phyloP scores from a whole-genome alignment of 1,140 invertebrate species.

The Drosophila funebris region DNA sequence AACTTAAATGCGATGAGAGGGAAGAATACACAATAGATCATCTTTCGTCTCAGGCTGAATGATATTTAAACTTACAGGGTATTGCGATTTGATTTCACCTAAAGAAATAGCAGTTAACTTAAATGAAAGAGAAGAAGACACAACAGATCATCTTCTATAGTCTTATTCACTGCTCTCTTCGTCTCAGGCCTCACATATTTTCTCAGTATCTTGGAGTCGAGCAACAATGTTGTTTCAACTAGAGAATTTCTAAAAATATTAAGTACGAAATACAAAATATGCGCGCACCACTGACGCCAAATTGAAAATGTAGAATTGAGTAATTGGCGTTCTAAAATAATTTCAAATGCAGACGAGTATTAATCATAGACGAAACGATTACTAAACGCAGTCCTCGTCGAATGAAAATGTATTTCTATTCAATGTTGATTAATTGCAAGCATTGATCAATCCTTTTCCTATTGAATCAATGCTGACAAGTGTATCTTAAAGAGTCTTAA shows the following conservation, averaged over 20 bases:
- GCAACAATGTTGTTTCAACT: neutral
- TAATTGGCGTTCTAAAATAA: conserved; percentile 28
- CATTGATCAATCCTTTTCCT: neutral
- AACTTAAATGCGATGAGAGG: too few species aligned
- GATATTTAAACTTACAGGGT: too few species aligned
- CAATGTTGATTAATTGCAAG: neutral
- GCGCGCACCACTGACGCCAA: conserved; percentile 16
- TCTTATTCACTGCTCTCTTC: too few species aligned
- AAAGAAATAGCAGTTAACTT: too few species aligned
- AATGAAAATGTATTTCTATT: conserved; percentile 8
- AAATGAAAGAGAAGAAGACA: too few species aligned
- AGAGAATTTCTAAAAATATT: conserved; percentile 18
- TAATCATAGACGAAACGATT: conserved; percentile 2
- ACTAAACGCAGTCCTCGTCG: conserved; percentile 8
- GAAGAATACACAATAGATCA: too few species aligned
- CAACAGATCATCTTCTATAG: too few species aligned
- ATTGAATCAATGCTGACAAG: neutral
- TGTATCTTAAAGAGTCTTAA: neutral
- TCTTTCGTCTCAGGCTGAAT: too few species aligned
- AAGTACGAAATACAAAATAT: neutral
- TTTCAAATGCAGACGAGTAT: conserved; percentile 12
- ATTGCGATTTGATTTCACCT: too few species aligned
- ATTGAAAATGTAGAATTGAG: conserved; percentile 25
- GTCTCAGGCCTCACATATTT: too few species aligned
- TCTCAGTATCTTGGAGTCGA: neutral